Evolutionary conservation across 2,888 invertebrate species (phyloP), one percentile per base, ranked within the genome.

Genomic region (Matsumyia berberina): DNA sequence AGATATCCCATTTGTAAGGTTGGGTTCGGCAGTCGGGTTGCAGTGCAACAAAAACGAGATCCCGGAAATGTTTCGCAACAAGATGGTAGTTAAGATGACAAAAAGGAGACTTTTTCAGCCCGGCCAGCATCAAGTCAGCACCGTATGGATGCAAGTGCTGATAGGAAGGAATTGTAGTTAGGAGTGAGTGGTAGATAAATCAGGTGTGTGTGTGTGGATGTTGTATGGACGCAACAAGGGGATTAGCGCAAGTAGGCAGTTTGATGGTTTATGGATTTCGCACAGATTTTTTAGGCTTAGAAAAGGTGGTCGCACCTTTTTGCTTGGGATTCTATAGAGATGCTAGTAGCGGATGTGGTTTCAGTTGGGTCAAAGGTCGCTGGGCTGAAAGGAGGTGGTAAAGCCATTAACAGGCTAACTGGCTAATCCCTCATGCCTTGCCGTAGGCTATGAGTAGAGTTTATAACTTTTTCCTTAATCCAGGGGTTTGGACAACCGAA

Each of bases 1-100:
- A 79, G 83, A 83, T 83, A 79, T 79, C 69, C 73, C 72, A 82
- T 85, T 85, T 69, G 83, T 70, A 74, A 58, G 69, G 64, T 51
- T 64, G 44, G 62, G 58, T 66, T 64, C 46, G 37, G 51, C 31
- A 15, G 46, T 69, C 44, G n/a, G n/a, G 58, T 46, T 29, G 58
- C 44, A 53, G 66, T 53, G 77, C 49, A 77, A 76, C 33, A 66
- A 82, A 70, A 77, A 82, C 55, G 67, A 73, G 57, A 69, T 82
- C 79, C 79, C 83, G 79, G 79, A 79, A 79, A 79, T 69, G 79
- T 79, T 69, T 62, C 42, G 37, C 15, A 5, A 3, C 39, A 44
- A 74, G 78, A 83, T 78, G 55, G 24, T 74, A 55, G 73, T 73
- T 73, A 69, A 69, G 78, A 79, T 83, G 83, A 83, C 79, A 83